Base-by-base conservation (phyloP, 2,113 vertebrate species). In the Salvelinus alpinus region DNA sequence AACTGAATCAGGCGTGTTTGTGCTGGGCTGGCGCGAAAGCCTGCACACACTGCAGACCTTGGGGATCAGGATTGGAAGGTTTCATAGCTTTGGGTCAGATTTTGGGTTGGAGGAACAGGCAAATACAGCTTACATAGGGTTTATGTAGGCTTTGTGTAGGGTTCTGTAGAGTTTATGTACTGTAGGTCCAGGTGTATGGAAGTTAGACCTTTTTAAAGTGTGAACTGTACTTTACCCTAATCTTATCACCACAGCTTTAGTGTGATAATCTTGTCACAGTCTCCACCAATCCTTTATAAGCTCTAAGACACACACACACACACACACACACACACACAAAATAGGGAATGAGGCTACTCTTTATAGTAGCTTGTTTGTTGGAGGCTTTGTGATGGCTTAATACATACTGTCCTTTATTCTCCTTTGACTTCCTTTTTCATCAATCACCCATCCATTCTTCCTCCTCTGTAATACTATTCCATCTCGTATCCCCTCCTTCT, bases 251-350 rank as follows among this genome's bases (percentile, higher is more conserved):
- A 38, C 27, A 31, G 71, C 71, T 74, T 76, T 73, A 34, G 29
- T 27, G 66, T 59, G 71, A 76, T 79, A 71, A 71, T 71, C 64
- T 71, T 51, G 24, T 67, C 70, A 22, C 60, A 71, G 29, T 79
- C 74, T 71, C 44, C 48, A 29, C 34, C 73, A 51, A 82, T 82
- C 51, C 47, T n/a, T 67, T 71, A 54, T 76, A 77, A 76, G 38
- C 68, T 76, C 74, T 38, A 51, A 34, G 1, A 71, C 47, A 74
- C 7, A 29, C 44, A 72, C 64, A 29, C 54, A 69, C 48, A 34
- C 64, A 34, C 54, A 69, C 48, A 27, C 64, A 38, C 57, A 73
- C 29, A 64, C 31, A 44, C 31, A 73, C 59, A 73, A 1, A 5
- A n/a, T 11, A 11, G 38, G 38, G 38, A 44, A 44, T 44, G 2